These are phyloP conservation scores for Chelonoidis abingdonii DNA, from an alignment of 2,113 vertebrate species.

Conservation along the genomic window DNA sequence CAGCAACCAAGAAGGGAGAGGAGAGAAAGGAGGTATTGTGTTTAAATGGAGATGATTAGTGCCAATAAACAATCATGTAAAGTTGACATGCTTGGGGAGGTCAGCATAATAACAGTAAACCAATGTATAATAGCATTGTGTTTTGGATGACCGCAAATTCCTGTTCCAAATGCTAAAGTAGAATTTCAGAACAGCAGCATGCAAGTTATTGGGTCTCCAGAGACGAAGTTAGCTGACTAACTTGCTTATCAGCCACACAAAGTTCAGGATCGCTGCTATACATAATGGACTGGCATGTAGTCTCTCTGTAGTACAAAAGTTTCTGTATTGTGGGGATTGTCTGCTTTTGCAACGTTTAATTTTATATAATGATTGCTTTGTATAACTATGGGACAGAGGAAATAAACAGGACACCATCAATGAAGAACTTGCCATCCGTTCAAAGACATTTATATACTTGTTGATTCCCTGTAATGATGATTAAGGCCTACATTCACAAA, in stretches of 20 bases:
- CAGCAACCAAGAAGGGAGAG: not conserved
- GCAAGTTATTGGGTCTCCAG: not conserved
- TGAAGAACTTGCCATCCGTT: not conserved
- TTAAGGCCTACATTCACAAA: not conserved
- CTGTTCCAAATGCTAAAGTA: not conserved
- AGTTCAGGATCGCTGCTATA: rapidly evolving
- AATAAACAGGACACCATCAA: not conserved
- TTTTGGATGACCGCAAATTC: not conserved
- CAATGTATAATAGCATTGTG: not conserved
- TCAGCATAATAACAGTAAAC: not conserved
- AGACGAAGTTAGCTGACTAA: not conserved
- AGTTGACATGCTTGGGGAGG: not conserved
- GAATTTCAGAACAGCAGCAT: not conserved
- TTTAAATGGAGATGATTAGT: not conserved
- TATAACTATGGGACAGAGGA: not conserved
- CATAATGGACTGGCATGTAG: not conserved
- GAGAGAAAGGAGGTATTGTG: not conserved
- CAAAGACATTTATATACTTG: not conserved
- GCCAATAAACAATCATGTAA: not conserved
- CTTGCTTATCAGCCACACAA: not conserved
- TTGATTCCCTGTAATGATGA: not conserved
- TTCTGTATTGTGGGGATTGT: not conserved
- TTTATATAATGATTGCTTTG: not conserved
- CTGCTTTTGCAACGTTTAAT: not conserved
- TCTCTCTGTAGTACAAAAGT: not conserved